These are phyloP conservation scores for Papilio dardanus DNA, from an alignment of 1,140 invertebrate species.

Conservation along the genomic window DNA sequence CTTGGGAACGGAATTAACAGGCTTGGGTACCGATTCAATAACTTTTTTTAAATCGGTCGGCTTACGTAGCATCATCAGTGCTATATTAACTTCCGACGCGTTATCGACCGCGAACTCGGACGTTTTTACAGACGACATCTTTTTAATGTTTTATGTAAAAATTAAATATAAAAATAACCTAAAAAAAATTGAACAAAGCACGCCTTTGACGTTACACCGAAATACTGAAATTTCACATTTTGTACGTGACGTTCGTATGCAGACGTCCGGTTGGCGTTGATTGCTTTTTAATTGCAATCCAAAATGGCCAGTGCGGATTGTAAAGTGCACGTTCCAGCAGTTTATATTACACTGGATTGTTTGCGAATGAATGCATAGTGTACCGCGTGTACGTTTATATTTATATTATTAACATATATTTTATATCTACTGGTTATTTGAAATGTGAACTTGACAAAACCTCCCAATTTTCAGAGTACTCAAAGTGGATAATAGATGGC, in stretches of 20 bases:
- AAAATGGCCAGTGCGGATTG: conserved; percentile 29
- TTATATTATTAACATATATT: too few species aligned
- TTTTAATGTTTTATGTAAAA: conserved; percentile 41
- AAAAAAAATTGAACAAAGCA: conserved; percentile 40
- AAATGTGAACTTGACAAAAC: too few species aligned
- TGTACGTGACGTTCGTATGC: conserved; percentile 36
- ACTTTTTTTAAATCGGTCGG: conserved; percentile 76
- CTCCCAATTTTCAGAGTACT: too few species aligned
- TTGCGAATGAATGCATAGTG: background rate
- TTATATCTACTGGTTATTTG: too few species aligned
- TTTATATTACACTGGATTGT: conserved; percentile 26
- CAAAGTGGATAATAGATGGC: too few species aligned
- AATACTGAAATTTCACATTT: conserved; percentile 43
- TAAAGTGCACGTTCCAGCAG: conserved; percentile 20
- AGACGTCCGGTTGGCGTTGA: conserved; percentile 37
- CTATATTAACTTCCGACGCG: conserved; percentile 57
- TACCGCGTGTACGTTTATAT: background rate
- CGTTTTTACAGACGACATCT: conserved; percentile 52
- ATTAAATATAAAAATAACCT: conserved; percentile 27
- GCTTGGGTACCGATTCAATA: conserved; percentile 74
- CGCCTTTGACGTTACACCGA: conserved; percentile 37
- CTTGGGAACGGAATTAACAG: conserved; percentile 70
- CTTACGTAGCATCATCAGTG: conserved; percentile 71
- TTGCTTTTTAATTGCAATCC: conserved; percentile 38
- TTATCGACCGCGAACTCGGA: conserved; percentile 53